Base-by-base conservation (phyloP, 2,888 invertebrate species). In the Drosophila mulleri region DNA sequence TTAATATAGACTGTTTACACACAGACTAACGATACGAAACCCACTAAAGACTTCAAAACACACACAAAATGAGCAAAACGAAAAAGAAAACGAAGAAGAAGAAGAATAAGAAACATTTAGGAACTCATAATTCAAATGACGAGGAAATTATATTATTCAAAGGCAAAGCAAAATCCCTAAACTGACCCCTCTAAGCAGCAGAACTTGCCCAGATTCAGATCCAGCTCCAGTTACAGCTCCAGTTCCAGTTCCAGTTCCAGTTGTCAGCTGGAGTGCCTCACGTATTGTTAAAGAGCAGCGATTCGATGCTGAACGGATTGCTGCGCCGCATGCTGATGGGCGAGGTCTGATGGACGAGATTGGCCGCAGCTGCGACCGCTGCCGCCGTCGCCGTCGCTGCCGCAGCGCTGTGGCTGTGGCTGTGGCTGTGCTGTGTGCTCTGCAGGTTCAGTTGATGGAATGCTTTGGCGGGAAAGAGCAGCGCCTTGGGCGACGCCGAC, bases 221-320 rank as follows among this genome's bases (percentile, higher is more conserved):
- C 42, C 32, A 32, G 41, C n/a, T 26, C 37, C 52, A 53, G 45
- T 5, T 59, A 39, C 26, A 39, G 39, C 6, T 16, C 53, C 26
- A 26, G 39, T 11, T 18, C 37, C 72, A 39, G 48, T 20, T 16
- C 37, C 72, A 39, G 44, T n/a, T n/a, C 42, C 42, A 47, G 39
- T 57, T 18, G 23, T 44, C 39, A 62, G 47, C 58, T 7, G 48
- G 48, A 69, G 58, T 83, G 69, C 87, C 89, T 91, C 91, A 91
- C 86, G 91, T 93, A 66, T 93, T 93, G 85, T 92, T 96, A 90
- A 96, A 96, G 90, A 97, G 94, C 83, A 97, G 93, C 68, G 97
- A 97, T 92, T 97, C 97, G 95, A 97, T 97, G 94, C 97, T 97
- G 94, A 97, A 97, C 58, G 97, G 97, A 93, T 97, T 97, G 67